phyloP scores from a whole-genome alignment of 2,888 invertebrate genomes.

The Spodoptera littoralis region DNA sequence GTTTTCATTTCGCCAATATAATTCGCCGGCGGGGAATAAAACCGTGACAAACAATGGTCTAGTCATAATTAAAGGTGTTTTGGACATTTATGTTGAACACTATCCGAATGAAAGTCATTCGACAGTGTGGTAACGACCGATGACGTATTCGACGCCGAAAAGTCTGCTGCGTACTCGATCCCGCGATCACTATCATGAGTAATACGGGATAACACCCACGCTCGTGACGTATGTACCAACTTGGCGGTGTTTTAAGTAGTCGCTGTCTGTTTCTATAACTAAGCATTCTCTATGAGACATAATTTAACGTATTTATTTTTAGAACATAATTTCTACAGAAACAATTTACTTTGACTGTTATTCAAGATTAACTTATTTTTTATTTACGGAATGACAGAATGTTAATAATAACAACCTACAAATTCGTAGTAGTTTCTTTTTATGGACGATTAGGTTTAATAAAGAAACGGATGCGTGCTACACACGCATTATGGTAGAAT shows the following conservation, averaged over 20 bases:
- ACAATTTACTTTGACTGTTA: neutral
- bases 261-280: conserved; percentile 42
- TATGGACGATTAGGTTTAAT: conserved; percentile 28
- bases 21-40: conserved; percentile 15
- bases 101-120: conserved; percentile 48
- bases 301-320: conserved; percentile 4
- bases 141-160: conserved; percentile 63
- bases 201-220: conserved; percentile 63
- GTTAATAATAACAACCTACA: conserved; percentile 32
- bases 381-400: conserved; percentile 24
- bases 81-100: conserved; percentile 31
- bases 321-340: neutral
- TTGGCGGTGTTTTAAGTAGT: conserved; percentile 47
- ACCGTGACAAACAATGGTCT: conserved; percentile 23
- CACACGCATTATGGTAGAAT: conserved; percentile 23
- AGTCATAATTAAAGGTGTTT: conserved; percentile 38
- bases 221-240: conserved; percentile 50
- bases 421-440: conserved; percentile 34
- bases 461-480: conserved; percentile 30
- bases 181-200: conserved; percentile 61
- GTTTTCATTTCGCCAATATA: conserved; percentile 16
- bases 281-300: conserved; percentile 38
- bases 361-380: conserved; percentile 13
- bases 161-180: conserved; percentile 60
- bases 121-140: conserved; percentile 46